Evolutionary conservation across 2,888 invertebrate species (phyloP), one percentile per base, ranked within the genome.

Genomic region (Andrena trimmerana): DNA sequence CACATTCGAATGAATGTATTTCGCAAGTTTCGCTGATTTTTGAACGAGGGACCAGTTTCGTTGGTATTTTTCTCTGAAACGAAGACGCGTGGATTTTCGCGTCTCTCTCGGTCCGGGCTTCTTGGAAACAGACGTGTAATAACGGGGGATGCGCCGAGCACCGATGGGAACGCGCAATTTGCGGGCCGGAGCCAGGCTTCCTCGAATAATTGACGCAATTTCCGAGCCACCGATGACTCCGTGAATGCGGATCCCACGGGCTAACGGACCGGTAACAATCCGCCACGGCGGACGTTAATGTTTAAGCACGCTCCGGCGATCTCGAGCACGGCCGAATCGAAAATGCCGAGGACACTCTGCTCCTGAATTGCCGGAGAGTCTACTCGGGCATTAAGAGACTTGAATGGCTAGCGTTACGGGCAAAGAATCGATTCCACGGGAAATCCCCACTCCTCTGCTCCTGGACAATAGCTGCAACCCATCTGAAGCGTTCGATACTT

Each of bases 161-260:
- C 65, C 57, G 24, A 36, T 71, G 72, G 71, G 84, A 79, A 81
- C 84, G 86, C 63, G 86, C 85, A 86, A 85, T 87, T 87, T 83
- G 86, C 83, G 82, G 59, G 68, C 63, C 60, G 59, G 67, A 7
- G 70, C 75, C 80, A 33, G 74, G 80, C 80, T 78, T 88, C 80
- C 81, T 80, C 86, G 81, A 87, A 88, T 88, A 87, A 88, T 88
- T 88, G 86, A 88, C 86, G 88, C 85, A 88, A 87, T 88, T 88
- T 88, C 86, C 82, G 62, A 68, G 76, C 76, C 81, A 66, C 80
- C 86, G 81, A 86, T 80, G 85, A 78, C 82, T 81, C 74, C 62
- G 78, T 71, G 83, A 87, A 86, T 85, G 65, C 74, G 86, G 73
- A 86, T 81, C 77, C 82, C 67, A 66, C 73, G 50, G 66, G 42